phyloP scores from a whole-genome alignment of 2,797 vertebrate species.

The Lepidocolaptes lacrymiger region DNA sequence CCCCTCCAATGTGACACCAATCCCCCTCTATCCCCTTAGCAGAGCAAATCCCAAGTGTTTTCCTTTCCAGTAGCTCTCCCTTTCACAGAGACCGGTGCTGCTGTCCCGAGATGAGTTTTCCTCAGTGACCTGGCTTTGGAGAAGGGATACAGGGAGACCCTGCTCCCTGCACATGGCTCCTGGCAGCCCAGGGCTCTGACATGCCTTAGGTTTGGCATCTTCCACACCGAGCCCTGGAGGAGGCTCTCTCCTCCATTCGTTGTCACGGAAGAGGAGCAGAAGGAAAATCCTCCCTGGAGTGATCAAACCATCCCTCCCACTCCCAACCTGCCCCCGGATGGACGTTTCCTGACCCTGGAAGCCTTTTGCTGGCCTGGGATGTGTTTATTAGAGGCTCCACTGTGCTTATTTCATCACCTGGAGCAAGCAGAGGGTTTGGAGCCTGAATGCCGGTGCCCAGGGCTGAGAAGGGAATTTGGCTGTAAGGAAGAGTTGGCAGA shows the following conservation, averaged over 20 bases:
- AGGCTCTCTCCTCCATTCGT: background rate
- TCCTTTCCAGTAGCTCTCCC: background rate
- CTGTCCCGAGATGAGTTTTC: background rate
- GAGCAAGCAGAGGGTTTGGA: background rate
- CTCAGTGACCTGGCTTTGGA: background rate
- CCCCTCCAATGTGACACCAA: background rate
- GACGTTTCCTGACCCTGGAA: background rate
- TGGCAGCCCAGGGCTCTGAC: background rate
- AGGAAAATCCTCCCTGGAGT: background rate
- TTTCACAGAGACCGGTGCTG: background rate
- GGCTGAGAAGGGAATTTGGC: background rate
- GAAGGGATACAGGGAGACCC: background rate
- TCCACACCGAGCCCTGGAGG: background rate
- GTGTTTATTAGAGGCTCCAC: background rate
- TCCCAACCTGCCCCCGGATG: background rate
- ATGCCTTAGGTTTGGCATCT: background rate
- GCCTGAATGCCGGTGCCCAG: background rate
- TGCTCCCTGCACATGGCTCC: rapidly evolving
- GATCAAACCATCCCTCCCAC: background rate
- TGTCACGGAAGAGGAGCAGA: background rate
- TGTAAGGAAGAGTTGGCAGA: rapidly evolving
- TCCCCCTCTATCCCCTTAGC: background rate
- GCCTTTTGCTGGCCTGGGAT: background rate
- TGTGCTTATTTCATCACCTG: background rate
- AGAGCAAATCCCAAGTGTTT: background rate